A percentile compares a stretch with the other conserved stretches of the same genome.
Evolutionary conservation across 1,140 invertebrate species (phyloP).

Genomic region (Drosophila chauvacae): DNA sequence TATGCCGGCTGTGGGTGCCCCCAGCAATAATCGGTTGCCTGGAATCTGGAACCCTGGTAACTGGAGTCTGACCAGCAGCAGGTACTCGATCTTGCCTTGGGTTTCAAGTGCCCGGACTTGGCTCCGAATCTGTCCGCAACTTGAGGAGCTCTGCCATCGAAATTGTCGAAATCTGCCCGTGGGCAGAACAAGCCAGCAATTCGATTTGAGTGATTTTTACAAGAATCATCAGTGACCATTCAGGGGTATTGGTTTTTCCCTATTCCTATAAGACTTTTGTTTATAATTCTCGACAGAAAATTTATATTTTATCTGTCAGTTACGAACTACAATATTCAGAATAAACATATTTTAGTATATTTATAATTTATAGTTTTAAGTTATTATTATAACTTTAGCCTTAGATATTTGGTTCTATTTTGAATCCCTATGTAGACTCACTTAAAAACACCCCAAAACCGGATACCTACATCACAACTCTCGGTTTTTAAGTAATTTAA

Average conservation of each 20-base stretch:
- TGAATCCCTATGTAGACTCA: too few species aligned
- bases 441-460: background rate
- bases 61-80: constrained; percentile 38
- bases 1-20: constrained; percentile 41
- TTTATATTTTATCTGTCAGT: background rate
- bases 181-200: constrained; percentile 39
- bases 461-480: background rate
- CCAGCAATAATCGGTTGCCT: constrained; percentile 15
- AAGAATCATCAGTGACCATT: constrained; percentile 34
- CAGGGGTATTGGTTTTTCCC: too few species aligned
- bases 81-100: constrained; percentile 17
- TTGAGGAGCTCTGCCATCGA: constrained; percentile 33
- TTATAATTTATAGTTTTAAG: too few species aligned
- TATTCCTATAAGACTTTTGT: background rate
- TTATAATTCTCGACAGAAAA: background rate
- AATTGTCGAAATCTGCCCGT: constrained; percentile 66
- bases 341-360: too few species aligned
- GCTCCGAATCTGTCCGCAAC: constrained; percentile 23
- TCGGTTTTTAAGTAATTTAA: background rate
- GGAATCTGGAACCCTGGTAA: constrained; percentile 12
- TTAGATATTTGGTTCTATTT: too few species aligned
- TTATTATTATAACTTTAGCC: too few species aligned
- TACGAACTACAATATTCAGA: background rate
- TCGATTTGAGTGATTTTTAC: constrained; percentile 46
- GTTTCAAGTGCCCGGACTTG: constrained; percentile 19